Base-by-base conservation (phyloP, 2,888 invertebrate species). In the Iselma pallidipennis region DNA sequence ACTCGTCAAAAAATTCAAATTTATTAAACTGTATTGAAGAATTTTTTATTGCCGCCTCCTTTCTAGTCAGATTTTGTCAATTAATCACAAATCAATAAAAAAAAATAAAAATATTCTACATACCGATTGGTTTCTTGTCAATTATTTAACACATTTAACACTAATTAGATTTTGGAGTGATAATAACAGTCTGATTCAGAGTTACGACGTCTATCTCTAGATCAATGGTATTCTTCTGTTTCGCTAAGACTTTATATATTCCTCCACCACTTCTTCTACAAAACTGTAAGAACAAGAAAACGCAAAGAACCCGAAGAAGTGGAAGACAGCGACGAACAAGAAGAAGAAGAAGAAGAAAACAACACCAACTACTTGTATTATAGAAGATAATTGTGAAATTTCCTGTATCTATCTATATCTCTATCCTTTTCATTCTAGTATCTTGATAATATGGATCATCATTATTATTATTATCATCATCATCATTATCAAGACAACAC, bases 381-480 rank as follows among this genome's bases (percentile, higher is more conserved):
- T 42, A 10, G 21, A 42, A 10, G 42, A 42, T 42, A 42, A 42
- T 42, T 42, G 21, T 10, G 21, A 21, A 42, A 21, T 21, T 42
- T 21, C 42, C 50, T 59, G n/a, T 63, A 60, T 14, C 62, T 55
- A 16, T n/a, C n/a, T 7, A 16, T 3, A 16, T 21, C 2, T 42
- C 2, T 42, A 21, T 42, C 16, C 42, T 10, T 4, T n/a, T 33
- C 21, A 55, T 14, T 55, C 57, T 19, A 31, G 14, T 26, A 49
- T 49, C 4, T 2, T 12, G 14, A n/a, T 37, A 12, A 16, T 37
- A 16, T n/a, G n/a, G n/a, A n/a, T n/a, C n/a, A n/a, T n/a, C n/a
- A n/a, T n/a, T n/a, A 37, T 16, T 2, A 37, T 37, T 0, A 48
- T 61, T 57, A 70, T 71, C 31, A 63, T 58, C 3, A 48, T 42